Evolutionary conservation across 2,113 vertebrate genomes (phyloP).

Genomic region (Pelusios castaneus): DNA sequence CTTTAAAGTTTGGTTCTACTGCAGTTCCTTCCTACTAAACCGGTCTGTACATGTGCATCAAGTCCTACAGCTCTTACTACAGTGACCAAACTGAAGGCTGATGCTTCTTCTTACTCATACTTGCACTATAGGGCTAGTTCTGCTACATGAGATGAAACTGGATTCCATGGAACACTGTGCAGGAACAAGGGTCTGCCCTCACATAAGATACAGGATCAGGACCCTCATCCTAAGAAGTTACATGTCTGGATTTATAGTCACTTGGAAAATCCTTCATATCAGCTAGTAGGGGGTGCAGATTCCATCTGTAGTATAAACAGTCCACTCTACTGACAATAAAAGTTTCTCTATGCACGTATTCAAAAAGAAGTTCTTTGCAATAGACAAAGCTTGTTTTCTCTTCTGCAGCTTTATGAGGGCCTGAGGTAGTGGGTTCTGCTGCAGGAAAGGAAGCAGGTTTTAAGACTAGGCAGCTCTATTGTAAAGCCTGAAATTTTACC

Average conservation of each 20-base stretch:
- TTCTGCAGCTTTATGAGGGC: not conserved
- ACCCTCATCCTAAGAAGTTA: not conserved
- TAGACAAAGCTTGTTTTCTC: not conserved
- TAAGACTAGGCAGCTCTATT: conserved; percentile 1
- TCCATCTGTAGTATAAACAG: too few species aligned
- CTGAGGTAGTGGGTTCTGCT: not conserved
- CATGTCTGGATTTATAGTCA: accelerated
- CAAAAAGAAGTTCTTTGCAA: not conserved
- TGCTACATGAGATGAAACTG: not conserved
- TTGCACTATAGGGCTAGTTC: not conserved
- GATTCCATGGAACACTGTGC: not conserved
- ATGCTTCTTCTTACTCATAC: not conserved
- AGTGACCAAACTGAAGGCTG: not conserved
- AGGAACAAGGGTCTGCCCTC: accelerated
- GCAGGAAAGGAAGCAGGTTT: not conserved
- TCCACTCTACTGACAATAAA: not conserved
- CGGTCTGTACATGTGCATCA: not conserved
- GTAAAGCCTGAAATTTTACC: not conserved
- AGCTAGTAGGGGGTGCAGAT: not conserved
- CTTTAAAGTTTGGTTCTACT: not conserved
- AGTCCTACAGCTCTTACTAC: not conserved
- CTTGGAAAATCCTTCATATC: not conserved
- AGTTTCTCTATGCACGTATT: accelerated
- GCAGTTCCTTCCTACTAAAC: not conserved
- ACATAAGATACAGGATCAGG: accelerated